A percentile compares a stretch with the other conserved stretches of the same genome.
These are phyloP conservation scores for Drosophila sulfurigaster DNA, from an alignment of 1,140 invertebrate species.

Conservation along the genomic window DNA sequence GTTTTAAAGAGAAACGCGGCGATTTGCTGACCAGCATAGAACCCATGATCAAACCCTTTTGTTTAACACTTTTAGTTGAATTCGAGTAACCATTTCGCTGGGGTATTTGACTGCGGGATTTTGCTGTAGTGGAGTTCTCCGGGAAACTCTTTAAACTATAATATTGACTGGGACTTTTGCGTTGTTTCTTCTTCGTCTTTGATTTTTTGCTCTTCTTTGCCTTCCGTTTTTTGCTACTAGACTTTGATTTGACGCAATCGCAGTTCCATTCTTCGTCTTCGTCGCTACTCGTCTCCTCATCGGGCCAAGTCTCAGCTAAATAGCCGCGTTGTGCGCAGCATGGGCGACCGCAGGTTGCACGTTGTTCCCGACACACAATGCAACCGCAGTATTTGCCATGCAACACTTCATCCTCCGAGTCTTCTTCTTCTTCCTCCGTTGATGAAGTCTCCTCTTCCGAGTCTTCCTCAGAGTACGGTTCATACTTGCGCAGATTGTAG, in stretches of 20 bases:
- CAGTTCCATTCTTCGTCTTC: background rate
- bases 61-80: too few species aligned
- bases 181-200: too few species aligned
- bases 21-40: too few species aligned
- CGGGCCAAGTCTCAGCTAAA: conserved; percentile 9
- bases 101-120: too few species aligned
- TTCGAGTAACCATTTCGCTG: too few species aligned
- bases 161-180: background rate
- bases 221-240: conserved; percentile 4
- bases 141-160: background rate
- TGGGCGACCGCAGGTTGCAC: background rate
- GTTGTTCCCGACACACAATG: conserved; percentile 6
- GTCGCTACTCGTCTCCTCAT: too few species aligned
- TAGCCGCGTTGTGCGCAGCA: background rate
- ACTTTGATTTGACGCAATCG: background rate
- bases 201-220: background rate
- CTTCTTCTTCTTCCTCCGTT: too few species aligned
- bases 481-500: conserved; percentile 4
- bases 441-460: too few species aligned
- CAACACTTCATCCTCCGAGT: too few species aligned
- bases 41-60: too few species aligned
- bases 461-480: background rate
- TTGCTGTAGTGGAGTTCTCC: too few species aligned
- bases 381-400: conserved; percentile 15
- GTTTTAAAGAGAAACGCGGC: too few species aligned